Evolutionary conservation across 2,888 invertebrate genomes (phyloP), one percentile per base, ranked within the genome.

Genomic region (Brassicogethes aeneus): DNA sequence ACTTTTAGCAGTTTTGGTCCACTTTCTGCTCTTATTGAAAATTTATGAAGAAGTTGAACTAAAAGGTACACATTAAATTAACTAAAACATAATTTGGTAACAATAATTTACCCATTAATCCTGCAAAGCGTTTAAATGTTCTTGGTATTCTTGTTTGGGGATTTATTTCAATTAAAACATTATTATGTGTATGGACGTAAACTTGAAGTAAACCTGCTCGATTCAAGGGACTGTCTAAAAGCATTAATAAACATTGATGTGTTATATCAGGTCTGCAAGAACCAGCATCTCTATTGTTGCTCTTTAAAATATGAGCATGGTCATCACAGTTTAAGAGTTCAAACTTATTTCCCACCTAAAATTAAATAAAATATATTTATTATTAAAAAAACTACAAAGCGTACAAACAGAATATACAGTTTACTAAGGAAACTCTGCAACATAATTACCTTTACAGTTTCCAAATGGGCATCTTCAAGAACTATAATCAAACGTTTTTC

Each of bases 1-100:
- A 94, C 92, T 75, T 94, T 93, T 51, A 99, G 70, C 34, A 99
- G 67, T 63, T 93, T 92, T 0, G 89, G 82, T 0, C 88, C 86
- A 62, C 93, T 90, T 39, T 87, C 82, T 23, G 97, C 93, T 61
- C 93, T 75, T 31, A 99, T 90, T 39, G 86, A 81, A 64, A 92
- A 87, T 66, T 95, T 96, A 64, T 96, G 95, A 37, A 99, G 75
- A 23, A 99, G 73, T 76, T 99, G 97, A 37, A 99, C 97, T 93
- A 70, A 49, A 77, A 75, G 54, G 52, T 45, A 39, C 41, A 41
- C n/a, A 29, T 36, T 34, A 23, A 23, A 7, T 7, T 7, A 5
- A 23, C 10, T 10, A 23, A 7, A 7, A 23, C 23, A 23, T 10
- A 23, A 23, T 10, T 23, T 37, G 17, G 32, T 15, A 16, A 36